Base-by-base conservation (phyloP, 2,888 invertebrate genomes). In the Parthenolecanium corni region DNA sequence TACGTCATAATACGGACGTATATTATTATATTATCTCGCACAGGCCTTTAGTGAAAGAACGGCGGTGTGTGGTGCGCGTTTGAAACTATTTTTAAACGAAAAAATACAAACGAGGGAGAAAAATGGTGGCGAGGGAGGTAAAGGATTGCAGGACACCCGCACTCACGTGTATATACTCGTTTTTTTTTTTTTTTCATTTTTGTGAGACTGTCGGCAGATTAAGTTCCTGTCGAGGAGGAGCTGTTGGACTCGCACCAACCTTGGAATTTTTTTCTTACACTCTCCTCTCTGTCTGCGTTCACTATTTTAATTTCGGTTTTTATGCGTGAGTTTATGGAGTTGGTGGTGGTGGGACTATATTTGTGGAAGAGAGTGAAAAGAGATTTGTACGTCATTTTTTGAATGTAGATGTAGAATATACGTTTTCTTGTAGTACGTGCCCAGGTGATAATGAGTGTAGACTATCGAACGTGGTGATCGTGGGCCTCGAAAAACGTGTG, bases 221-320 rank as follows among this genome's bases (percentile, higher is more conserved):
- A 44, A 42, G 56, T 56, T 56, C 56, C 46, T 56, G 38, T 53
- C 40, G 40, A 16, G 56, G 46, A 44, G 42, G 31, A 56, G 9
- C 56, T 44, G 56, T 56, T 56, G 56, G 56, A 56, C 46, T 56
- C 25, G 46, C 44, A 56, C 56, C 56, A 56, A 56, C 56, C 44
- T 56, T 44, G 56, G 40, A 46, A 56, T 42, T 42, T 42, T 42
- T 42, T 42, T 42, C 44, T 42, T 42, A 31, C 31, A 6, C 31
- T 31, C 31, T 31, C 4, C 6, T 42, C 44, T 42, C 18, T 42
- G 4, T 16, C 44, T 42, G n/a, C 12, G 38, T 42, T 6, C 18
- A 4, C 44, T 14, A 14, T 42, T 4, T 42, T 31, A 31, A 31
- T 36, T 52, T 52, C 52, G 52, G 36, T 53, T 53, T 40, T 31